Percentiles rank a stretch among this genome's conserved stretches.
Evolutionary conservation across 2,888 invertebrate species (phyloP).

Genomic region (Chirona hameri): DNA sequence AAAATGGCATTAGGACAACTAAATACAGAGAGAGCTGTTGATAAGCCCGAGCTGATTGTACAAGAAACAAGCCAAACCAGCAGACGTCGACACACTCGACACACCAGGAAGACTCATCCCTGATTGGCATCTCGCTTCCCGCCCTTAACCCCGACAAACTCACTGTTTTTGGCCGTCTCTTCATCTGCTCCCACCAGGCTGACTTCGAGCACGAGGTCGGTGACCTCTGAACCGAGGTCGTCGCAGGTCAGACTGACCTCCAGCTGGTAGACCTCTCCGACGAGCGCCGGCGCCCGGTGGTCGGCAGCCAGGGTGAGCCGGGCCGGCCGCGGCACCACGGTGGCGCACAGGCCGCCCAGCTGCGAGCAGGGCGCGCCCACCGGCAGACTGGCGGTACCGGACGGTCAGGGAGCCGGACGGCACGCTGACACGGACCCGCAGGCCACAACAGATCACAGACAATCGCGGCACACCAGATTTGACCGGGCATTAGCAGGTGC

Average conservation of each 20-base stretch:
- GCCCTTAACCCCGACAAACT: neutral
- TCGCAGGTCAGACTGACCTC: neutral
- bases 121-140: too few relatives aligned
- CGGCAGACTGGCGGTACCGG: neutral
- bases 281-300: neutral
- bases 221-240: neutral
- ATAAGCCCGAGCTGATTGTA: too few relatives aligned
- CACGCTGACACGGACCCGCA: too few relatives aligned
- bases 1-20: too few relatives aligned
- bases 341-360: neutral
- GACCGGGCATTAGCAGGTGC: too few relatives aligned
- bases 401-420: too few relatives aligned
- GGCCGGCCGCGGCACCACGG: constrained; percentile 7
- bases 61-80: too few relatives aligned
- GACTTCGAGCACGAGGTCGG: neutral
- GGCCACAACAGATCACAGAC: too few relatives aligned
- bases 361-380: neutral
- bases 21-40: too few relatives aligned
- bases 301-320: neutral
- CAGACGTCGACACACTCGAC: too few relatives aligned
- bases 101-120: too few relatives aligned
- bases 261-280: constrained; percentile 11
- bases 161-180: constrained; percentile 9
- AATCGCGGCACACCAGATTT: too few relatives aligned
- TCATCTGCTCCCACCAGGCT: neutral